Percentiles rank a stretch among this genome's conserved stretches.
Conservation (phyloP, 1,140 invertebrate genomes). For the Hesperophylax magnus region DNA sequence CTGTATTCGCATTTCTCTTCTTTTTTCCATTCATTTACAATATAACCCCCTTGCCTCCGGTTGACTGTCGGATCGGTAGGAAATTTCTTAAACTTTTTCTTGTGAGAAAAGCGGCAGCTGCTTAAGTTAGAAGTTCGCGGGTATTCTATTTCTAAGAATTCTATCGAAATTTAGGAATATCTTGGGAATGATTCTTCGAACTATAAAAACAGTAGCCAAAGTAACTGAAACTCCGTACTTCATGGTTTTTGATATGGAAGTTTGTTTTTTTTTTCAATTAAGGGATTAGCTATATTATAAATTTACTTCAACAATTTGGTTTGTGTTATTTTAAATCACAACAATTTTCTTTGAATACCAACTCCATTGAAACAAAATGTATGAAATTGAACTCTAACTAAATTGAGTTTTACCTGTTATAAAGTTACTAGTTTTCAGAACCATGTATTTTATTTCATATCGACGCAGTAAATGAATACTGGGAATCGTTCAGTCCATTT, state of each 20-base stretch:
- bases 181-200: background rate
- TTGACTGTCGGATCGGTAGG: conserved; percentile 17
- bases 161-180: background rate
- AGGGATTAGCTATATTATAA: no score
- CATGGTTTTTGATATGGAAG: no score
- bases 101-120: conserved; percentile 33
- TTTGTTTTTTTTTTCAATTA: no score
- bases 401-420: no score
- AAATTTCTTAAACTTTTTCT: conserved; percentile 10
- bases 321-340: background rate
- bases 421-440: no score
- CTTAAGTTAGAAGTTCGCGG: conserved; percentile 19
- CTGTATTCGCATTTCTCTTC: conserved; percentile 33
- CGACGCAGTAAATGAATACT: no score
- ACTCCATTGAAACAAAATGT: background rate
- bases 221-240: no score
- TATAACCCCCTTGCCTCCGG: conserved; percentile 4
- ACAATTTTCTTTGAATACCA: background rate
- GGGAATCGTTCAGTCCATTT: background rate
- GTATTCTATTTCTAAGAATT: background rate
- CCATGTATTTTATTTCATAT: no score
- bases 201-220: background rate
- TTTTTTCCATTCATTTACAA: conserved; percentile 33
- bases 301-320: background rate
- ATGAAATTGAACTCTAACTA: background rate